These are phyloP conservation scores for Oreochromis aureus DNA, from an alignment of 2,113 vertebrate genomes.

Conservation along the genomic window DNA sequence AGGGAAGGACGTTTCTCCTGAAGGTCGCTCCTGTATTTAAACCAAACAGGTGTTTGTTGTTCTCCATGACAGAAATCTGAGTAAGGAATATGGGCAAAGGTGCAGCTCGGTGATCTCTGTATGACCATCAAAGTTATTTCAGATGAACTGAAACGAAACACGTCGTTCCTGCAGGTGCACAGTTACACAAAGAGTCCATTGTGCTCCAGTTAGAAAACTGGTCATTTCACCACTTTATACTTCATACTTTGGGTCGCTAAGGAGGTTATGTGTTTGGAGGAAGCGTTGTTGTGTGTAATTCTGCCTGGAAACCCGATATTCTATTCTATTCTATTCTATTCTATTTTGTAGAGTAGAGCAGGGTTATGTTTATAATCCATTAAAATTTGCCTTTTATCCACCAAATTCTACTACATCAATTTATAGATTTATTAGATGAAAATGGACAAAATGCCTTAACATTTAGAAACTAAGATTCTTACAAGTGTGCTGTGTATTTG, in stretches of 20 bases:
- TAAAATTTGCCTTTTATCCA: too few relatives aligned
- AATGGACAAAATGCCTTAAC: fast-evolving
- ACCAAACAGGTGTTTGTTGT: background rate
- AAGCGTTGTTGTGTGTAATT: fast-evolving
- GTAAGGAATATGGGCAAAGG: fast-evolving
- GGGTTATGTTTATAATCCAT: too few relatives aligned
- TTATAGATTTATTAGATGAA: background rate
- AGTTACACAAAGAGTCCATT: background rate
- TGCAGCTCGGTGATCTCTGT: background rate
- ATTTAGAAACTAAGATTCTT: background rate
- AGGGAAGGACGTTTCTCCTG: background rate
- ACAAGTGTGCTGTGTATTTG: background rate
- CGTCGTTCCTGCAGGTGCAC: background rate
- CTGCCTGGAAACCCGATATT: background rate
- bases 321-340: background rate
- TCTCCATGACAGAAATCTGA: fast-evolving
- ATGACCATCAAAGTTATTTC: background rate
- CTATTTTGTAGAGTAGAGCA: too few relatives aligned
- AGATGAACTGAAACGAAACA: background rate
- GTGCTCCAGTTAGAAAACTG: background rate
- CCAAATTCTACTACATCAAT: background rate
- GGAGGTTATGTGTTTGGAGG: fast-evolving
- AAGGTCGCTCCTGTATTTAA: background rate
- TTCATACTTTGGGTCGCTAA: background rate
- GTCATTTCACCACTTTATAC: background rate